Percentiles rank a stretch among this genome's conserved stretches.
Evolutionary conservation across 2,113 vertebrate species (phyloP).

Genomic region (Brachyhypopomus occidentalis): DNA sequence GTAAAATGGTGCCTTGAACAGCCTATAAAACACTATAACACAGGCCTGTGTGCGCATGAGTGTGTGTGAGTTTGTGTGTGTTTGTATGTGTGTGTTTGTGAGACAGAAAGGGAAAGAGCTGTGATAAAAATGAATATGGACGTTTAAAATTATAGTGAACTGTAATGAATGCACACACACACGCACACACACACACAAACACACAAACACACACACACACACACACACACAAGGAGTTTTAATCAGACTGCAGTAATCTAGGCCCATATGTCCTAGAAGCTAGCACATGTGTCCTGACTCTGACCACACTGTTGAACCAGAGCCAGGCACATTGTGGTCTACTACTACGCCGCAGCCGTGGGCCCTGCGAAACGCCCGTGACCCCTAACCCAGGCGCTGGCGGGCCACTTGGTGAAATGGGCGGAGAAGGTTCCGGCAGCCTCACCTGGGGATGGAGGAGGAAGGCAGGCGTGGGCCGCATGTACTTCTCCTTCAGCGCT

Average conservation of each 20-base stretch:
- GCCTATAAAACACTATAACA: conserved; percentile 62
- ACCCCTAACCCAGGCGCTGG: too few relatives aligned
- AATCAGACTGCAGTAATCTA: conserved; percentile 70
- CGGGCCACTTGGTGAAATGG: neutral
- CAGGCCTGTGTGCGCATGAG: conserved; percentile 17
- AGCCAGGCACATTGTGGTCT: too few relatives aligned
- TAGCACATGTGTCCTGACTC: too few relatives aligned
- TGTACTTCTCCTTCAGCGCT: conserved; percentile 98
- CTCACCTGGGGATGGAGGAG: conserved; percentile 98
- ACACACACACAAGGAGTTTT: conserved; percentile 57
- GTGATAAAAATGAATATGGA: conserved; percentile 17
- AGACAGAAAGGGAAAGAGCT: conserved; percentile 5
- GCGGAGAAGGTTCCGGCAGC: conserved; percentile 15
- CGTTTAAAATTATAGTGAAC: conserved; percentile 18
- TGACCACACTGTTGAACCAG: too few relatives aligned
- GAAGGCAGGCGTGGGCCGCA: conserved; percentile 94
- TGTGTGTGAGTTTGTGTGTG: conserved; percentile 5
- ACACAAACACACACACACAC: neutral
- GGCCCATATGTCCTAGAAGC: conserved; percentile 12
- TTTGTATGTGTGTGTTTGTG: neutral
- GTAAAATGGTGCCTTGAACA: conserved; percentile 78
- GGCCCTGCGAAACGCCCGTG: too few relatives aligned
- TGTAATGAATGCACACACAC: conserved; percentile 22
- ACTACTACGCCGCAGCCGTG: too few relatives aligned
- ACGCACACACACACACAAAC: conserved; percentile 26